A percentile compares a stretch with the other conserved stretches of the same genome.
These are phyloP conservation scores for Ornithoptera priamus DNA, from an alignment of 2,888 invertebrate species.

Conservation along the genomic window DNA sequence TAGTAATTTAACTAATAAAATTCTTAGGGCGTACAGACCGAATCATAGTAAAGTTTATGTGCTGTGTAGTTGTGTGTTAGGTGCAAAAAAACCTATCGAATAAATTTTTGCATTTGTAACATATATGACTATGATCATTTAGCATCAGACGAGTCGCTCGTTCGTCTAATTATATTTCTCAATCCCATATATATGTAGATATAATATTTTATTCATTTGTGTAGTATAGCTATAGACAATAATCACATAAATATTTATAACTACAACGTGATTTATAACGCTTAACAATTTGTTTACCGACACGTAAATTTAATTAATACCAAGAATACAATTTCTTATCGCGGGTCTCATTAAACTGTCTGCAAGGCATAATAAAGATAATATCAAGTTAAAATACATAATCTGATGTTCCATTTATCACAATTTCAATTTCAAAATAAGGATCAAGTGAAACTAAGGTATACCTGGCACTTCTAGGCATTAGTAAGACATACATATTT, in stretches of 20 bases:
- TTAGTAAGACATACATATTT: no score
- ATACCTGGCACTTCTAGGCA: not conserved
- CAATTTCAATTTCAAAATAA: not conserved
- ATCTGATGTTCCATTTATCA: not conserved
- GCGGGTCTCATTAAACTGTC: conserved; percentile 6
- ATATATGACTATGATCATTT: no score
- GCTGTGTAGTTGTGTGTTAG: no score
- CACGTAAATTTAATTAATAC: not conserved
- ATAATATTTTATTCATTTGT: not conserved
- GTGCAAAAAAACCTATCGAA: no score
- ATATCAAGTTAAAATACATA: not conserved
- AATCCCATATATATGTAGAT: no score
- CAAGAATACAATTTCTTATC: conserved; percentile 4
- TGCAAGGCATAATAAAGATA: not conserved
- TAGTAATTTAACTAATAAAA: no score
- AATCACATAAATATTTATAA: not conserved
- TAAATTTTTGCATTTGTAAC: no score
- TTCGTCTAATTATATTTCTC: no score
- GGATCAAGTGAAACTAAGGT: not conserved
- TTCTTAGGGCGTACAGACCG: no score
- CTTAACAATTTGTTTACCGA: not conserved
- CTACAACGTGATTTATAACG: not conserved
- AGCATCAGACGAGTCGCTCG: no score
- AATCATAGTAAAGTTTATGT: no score
- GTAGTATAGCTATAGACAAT: not conserved